phyloP scores from a whole-genome alignment of 2,797 vertebrate species.

The Macroramphosus scolopax region DNA sequence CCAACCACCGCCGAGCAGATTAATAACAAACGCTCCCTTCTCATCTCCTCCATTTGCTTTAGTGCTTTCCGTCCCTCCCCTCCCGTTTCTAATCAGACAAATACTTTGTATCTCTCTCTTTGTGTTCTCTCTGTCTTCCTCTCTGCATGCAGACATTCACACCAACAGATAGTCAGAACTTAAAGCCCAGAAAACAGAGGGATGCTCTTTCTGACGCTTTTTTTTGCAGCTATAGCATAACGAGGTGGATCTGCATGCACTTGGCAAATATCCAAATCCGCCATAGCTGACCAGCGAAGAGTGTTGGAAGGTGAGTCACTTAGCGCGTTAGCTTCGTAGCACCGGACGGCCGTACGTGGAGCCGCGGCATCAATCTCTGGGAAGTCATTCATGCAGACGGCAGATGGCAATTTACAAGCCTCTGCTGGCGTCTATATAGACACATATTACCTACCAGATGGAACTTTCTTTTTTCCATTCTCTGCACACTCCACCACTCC shows the following conservation, averaged over 20 bases:
- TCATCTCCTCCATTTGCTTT: constrained; percentile 28
- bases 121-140: constrained; percentile 21
- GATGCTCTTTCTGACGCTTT: no score
- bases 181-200: constrained; percentile 39
- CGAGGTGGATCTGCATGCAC: constrained; percentile 9
- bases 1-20: constrained; percentile 39
- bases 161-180: constrained; percentile 33
- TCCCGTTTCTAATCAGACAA: constrained; percentile 48
- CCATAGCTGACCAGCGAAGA: constrained; percentile 41
- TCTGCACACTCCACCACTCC: constrained; percentile 14
- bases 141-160: constrained; percentile 8
- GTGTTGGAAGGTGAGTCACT: constrained; percentile 15
- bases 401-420: constrained; percentile 33
- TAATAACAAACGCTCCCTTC: constrained; percentile 42
- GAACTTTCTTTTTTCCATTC: constrained; percentile 27
- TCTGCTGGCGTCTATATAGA: constrained; percentile 11
- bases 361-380: constrained; percentile 20
- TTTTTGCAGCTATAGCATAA: constrained; percentile 38
- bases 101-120: constrained; percentile 36
- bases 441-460: constrained; percentile 26
- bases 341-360: constrained; percentile 3
- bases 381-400: constrained; percentile 17
- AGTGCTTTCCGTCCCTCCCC: constrained; percentile 23
- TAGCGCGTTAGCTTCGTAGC: constrained; percentile 14
- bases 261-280: constrained; percentile 40